Evolutionary conservation across 2,888 invertebrate species (phyloP).

Genomic region (Heliconius cydno): DNA sequence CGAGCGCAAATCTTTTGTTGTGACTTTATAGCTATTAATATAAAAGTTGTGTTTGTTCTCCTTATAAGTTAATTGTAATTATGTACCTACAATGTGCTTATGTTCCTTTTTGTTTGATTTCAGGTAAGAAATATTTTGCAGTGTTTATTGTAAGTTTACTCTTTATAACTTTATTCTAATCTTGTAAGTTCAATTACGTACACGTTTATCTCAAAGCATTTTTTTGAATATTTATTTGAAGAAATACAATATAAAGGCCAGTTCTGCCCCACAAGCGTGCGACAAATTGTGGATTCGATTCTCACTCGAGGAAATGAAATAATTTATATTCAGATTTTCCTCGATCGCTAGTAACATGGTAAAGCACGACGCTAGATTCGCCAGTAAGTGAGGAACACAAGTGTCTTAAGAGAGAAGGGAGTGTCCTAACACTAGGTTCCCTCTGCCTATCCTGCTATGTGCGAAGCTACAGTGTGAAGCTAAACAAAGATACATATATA

Average conservation of each 20-base stretch:
- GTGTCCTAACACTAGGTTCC: too few relatives aligned
- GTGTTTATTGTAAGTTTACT: neutral
- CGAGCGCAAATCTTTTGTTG: neutral
- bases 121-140: constrained; percentile 30
- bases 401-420: too few relatives aligned
- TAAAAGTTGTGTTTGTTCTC: neutral
- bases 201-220: neutral
- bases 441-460: too few relatives aligned
- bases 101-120: constrained; percentile 5
- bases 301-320: too few relatives aligned
- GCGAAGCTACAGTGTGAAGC: too few relatives aligned
- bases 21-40: neutral
- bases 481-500: too few relatives aligned
- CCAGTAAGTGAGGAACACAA: too few relatives aligned
- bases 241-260: neutral
- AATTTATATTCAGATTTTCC: too few relatives aligned
- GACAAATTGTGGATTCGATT: too few relatives aligned
- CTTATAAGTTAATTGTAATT: neutral
- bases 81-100: neutral
- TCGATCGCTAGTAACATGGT: too few relatives aligned
- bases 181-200: neutral
- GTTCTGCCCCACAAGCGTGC: too few relatives aligned
- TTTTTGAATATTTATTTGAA: neutral
- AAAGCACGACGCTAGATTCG: too few relatives aligned
- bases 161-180: neutral